Conservation (phyloP, 2,888 invertebrate species). For the Coecobrya sp. region DNA sequence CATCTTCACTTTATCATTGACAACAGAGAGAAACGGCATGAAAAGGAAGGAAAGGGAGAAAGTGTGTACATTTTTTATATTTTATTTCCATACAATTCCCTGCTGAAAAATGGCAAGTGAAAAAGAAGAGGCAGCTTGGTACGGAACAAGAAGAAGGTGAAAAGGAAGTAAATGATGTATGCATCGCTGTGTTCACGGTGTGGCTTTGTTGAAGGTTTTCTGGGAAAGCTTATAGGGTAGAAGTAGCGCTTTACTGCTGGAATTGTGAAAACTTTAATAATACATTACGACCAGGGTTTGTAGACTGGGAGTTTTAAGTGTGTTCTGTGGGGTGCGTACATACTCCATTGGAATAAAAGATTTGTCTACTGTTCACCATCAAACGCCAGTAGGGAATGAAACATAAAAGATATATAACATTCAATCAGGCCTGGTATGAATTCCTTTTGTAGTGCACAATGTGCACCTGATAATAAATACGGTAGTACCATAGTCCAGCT, state of each 20-base stretch:
- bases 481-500: no score
- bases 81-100: conserved; percentile 59
- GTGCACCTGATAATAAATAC: no score
- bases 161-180: conserved; percentile 60
- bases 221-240: background rate
- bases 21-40: conserved; percentile 43
- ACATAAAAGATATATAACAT: conserved; percentile 23
- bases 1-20: conserved; percentile 68
- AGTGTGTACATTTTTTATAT: conserved; percentile 56
- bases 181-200: conserved; percentile 20
- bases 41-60: conserved; percentile 54
- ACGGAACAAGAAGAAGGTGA: conserved; percentile 24
- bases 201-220: conserved; percentile 53
- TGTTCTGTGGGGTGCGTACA: conserved; percentile 19
- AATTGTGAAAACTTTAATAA: conserved; percentile 20
- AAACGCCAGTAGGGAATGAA: conserved; percentile 15
- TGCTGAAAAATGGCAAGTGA: conserved; percentile 46
- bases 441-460: no score
- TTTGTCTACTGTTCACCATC: conserved; percentile 32
- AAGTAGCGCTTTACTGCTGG: background rate
- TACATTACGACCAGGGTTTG: conserved; percentile 34
- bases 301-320: no score
- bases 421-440: conserved; percentile 5
- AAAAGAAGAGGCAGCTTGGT: background rate
- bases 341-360: conserved; percentile 9